Evolutionary conservation across 2,797 vertebrate species (phyloP).

Genomic region (Lepilemur septentrionalis): DNA sequence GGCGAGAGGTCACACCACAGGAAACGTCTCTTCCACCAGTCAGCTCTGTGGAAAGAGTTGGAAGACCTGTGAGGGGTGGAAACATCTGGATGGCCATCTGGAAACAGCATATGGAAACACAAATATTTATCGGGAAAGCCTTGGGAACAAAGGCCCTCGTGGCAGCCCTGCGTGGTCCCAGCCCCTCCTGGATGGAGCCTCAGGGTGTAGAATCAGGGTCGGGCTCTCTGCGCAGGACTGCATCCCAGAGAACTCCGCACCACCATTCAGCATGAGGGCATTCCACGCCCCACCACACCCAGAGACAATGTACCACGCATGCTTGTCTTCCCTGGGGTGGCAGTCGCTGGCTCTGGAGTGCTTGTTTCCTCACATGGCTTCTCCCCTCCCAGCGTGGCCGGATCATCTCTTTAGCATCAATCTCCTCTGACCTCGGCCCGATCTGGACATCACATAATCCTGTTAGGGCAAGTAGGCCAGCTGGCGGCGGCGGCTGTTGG

Average conservation of each 20-base stretch:
- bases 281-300: neutral
- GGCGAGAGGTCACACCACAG: neutral
- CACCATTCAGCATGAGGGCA: rapidly evolving
- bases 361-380: slow-evolving; percentile 60
- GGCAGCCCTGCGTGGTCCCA: neutral
- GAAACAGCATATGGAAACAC: neutral
- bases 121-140: neutral
- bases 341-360: neutral
- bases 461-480: slow-evolving; percentile 87
- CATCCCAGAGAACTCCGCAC: neutral
- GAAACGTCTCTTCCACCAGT: neutral
- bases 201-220: neutral
- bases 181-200: neutral
- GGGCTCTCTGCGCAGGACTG: neutral
- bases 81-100: neutral
- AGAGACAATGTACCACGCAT: neutral
- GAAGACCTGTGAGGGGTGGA: neutral
- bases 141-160: neutral
- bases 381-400: neutral
- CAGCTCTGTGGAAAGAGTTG: neutral
- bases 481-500: neutral
- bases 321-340: neutral
- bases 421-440: slow-evolving; percentile 87
- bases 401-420: slow-evolving; percentile 93
- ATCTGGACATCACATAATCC: slow-evolving; percentile 88